Percentiles rank a stretch among this genome's conserved stretches.
phyloP scores from a whole-genome alignment of 35 echinoderm and acorn worm genomes.

The Holothuria glaberrima region DNA sequence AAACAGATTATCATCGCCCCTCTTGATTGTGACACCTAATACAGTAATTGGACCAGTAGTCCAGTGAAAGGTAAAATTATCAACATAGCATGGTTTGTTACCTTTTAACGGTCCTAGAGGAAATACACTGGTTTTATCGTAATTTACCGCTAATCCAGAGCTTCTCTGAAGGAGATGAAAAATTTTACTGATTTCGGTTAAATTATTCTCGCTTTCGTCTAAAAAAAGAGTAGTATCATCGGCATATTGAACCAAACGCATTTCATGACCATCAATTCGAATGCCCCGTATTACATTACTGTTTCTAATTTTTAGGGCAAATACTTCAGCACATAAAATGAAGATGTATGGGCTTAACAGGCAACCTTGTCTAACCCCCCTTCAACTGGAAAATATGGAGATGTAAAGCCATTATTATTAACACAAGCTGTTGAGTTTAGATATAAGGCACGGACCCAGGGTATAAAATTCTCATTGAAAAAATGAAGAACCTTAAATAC shows the following conservation, averaged over 20 bases:
- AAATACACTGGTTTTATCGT: background rate
- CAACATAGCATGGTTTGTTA: background rate
- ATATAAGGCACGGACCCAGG: conserved; percentile 10
- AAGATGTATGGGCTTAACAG: conserved; percentile 25
- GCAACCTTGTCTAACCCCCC: conserved; percentile 26
- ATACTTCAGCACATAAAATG: conserved; percentile 19
- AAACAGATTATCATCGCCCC: background rate
- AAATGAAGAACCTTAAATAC: background rate
- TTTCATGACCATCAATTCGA: background rate
- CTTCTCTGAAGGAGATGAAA: background rate
- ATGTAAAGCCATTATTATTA: conserved; percentile 31
- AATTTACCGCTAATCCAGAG: conserved; percentile 6
- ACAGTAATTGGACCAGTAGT: conserved; percentile 22
- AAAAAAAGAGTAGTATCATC: conserved; percentile 15
- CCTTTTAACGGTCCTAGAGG: background rate
- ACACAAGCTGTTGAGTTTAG: conserved; percentile 14
- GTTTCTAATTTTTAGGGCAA: conserved; percentile 19
- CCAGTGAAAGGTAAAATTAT: background rate
- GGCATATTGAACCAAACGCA: conserved; percentile 15
- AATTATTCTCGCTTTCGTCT: no score
- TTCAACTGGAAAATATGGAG: background rate
- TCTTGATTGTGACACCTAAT: background rate
- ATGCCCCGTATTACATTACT: background rate
- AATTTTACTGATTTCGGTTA: no score
- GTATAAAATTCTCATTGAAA: conserved; percentile 16